Evolutionary conservation across 2,797 vertebrate genomes (phyloP).

Genomic region (Falco columbarius): DNA sequence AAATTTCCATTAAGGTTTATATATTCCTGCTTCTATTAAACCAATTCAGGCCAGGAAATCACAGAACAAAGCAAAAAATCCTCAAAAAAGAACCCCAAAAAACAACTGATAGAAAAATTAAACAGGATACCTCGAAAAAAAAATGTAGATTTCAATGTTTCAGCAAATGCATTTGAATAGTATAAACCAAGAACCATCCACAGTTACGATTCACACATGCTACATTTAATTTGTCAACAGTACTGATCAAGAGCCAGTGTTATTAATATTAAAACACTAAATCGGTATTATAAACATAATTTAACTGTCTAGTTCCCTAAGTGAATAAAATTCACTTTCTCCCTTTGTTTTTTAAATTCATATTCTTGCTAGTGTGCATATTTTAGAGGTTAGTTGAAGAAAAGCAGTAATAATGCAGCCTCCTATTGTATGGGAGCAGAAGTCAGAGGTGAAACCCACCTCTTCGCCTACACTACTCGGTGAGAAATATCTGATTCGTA

Average conservation of each 20-base stretch:
- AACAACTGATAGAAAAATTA: neutral
- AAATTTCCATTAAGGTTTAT: neutral
- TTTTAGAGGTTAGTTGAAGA: neutral
- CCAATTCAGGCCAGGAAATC: neutral
- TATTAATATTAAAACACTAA: neutral
- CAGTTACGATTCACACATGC: neutral
- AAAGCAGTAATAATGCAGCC: neutral
- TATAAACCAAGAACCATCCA: neutral
- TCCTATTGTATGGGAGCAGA: neutral
- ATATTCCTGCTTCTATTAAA: neutral
- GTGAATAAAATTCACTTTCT: neutral
- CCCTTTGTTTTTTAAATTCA: neutral
- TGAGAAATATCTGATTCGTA: neutral
- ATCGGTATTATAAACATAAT: neutral
- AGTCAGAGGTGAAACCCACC: neutral
- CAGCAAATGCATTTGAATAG: neutral
- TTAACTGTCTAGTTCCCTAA: neutral
- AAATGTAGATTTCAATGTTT: neutral
- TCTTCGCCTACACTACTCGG: neutral
- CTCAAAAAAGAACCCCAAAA: neutral
- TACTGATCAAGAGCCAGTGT: neutral
- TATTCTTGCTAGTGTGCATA: no score
- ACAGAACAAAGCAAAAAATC: neutral
- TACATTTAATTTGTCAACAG: neutral
- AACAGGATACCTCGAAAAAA: neutral